Base-by-base conservation (phyloP, 1,140 invertebrate genomes). In the Olivierus martensii region DNA sequence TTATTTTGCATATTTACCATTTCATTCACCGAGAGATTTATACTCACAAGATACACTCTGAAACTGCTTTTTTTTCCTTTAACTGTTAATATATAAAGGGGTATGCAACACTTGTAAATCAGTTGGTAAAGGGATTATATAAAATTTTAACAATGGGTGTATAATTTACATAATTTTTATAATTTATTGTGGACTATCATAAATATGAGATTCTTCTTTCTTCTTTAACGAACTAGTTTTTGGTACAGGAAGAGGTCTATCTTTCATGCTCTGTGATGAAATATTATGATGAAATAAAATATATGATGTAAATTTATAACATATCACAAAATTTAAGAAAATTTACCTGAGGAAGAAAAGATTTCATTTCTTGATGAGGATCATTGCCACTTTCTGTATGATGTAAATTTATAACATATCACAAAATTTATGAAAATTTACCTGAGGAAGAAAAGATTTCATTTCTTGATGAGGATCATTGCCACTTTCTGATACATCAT, bases 381-480 rank as follows among this genome's bases (percentile, higher is more conserved):
- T 49, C 51, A 12, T 51, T n/a, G 4, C 21, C 43, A 34, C 48
- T 39, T 43, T 36, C 44, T 0, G 34, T n/a, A n/a, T n/a, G n/a
- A n/a, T n/a, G n/a, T n/a, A n/a, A n/a, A n/a, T n/a, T n/a, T n/a
- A 28, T 28, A 28, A 28, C 4, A 1, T 41, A 41, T 15, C 5
- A 41, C 17, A 41, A 41, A 15, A 15, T n/a, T 18, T n/a, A n/a
- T n/a, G n/a, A n/a, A n/a, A 11, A 21, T 14, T 46, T 53, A 53
- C 51, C 18, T 53, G 51, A 5, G 51, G 46, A 9, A 58, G 17
- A 44, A 57, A 57, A 2, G 28, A 21, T 15, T 52, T 54, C 51
- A 58, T 53, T 34, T 58, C 56, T 41, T 55, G 53, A 15, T 53
- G 44, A n/a, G 51, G 47, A n/a, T 49, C 51, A 12, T 51, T n/a